A percentile compares a stretch with the other conserved stretches of the same genome.
Evolutionary conservation across 2,888 invertebrate genomes (phyloP).

Genomic region (Selenia dentaria): DNA sequence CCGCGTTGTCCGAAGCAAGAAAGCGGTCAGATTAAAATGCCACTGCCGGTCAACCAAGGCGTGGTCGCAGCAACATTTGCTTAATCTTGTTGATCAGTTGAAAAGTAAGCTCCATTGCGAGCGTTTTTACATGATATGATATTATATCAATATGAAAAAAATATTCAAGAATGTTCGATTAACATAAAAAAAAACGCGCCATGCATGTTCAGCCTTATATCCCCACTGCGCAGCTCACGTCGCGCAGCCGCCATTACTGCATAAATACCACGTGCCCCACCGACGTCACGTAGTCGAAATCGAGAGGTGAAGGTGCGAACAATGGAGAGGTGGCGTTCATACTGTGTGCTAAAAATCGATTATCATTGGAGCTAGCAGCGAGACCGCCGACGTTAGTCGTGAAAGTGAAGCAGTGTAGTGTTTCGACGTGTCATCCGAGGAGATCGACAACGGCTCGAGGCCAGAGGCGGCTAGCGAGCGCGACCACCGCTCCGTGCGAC

Average conservation of each 20-base stretch:
- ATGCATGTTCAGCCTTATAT: slow-evolving; percentile 56
- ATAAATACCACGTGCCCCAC: slow-evolving; percentile 68
- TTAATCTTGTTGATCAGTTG: too few relatives aligned
- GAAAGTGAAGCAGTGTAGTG: slow-evolving; percentile 77
- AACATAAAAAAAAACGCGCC: slow-evolving; percentile 6
- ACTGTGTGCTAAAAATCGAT: slow-evolving; percentile 74
- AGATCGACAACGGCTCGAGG: slow-evolving; percentile 78
- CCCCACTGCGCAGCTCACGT: slow-evolving; percentile 66
- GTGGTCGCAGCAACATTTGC: too few relatives aligned
- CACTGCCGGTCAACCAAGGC: too few relatives aligned
- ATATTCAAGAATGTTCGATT: slow-evolving; percentile 2
- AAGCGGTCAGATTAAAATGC: too few relatives aligned
- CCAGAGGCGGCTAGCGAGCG: slow-evolving; percentile 57
- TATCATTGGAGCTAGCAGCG: slow-evolving; percentile 80
- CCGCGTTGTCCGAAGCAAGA: too few relatives aligned
- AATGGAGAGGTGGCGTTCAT: slow-evolving; percentile 81
- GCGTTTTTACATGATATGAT: background rate
- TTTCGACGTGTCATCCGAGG: slow-evolving; percentile 80
- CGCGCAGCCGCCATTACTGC: slow-evolving; percentile 72
- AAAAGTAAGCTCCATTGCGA: too few relatives aligned
- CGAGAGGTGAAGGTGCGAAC: slow-evolving; percentile 79
- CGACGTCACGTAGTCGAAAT: slow-evolving; percentile 80
- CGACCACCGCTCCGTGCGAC: slow-evolving; percentile 51
- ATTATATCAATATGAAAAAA: background rate
- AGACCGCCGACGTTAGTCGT: slow-evolving; percentile 74